These are phyloP conservation scores for Xestia ashworthii DNA, from an alignment of 2,888 invertebrate species.

Conservation along the genomic window DNA sequence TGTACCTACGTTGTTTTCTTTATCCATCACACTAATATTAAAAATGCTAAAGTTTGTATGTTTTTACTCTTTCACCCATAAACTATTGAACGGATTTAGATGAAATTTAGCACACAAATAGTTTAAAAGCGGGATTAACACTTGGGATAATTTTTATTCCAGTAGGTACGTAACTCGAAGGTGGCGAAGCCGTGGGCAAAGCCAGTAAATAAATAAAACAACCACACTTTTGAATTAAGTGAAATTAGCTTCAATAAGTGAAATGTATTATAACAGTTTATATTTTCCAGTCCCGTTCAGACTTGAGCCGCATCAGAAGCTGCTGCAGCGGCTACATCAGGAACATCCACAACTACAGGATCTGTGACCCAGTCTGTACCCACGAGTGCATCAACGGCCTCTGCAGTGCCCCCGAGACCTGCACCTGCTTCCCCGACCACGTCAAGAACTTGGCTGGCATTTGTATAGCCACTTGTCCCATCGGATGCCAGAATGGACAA, in stretches of 20 bases:
- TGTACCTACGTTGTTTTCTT: too few species aligned
- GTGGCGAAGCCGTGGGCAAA: too few species aligned
- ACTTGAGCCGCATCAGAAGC: constrained; percentile 92
- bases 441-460: constrained; percentile 88
- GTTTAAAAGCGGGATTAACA: too few species aligned
- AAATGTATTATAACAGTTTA: not conserved
- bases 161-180: too few species aligned
- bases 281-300: constrained; percentile 88
- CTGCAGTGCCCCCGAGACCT: constrained; percentile 92
- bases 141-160: too few species aligned
- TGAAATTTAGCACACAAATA: too few species aligned
- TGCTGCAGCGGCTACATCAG: constrained; percentile 94
- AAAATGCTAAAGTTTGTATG: too few species aligned
- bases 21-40: too few species aligned
- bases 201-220: not conserved
- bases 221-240: not conserved
- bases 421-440: constrained; percentile 92
- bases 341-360: constrained; percentile 89
- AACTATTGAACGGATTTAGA: too few species aligned
- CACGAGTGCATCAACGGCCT: constrained; percentile 91
- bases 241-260: not conserved
- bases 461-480: constrained; percentile 93
- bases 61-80: too few species aligned
- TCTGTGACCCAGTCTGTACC: constrained; percentile 92
- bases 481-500: constrained; percentile 92